phyloP scores from a whole-genome alignment of 2,888 invertebrate species.

The Agrenia bidenticulata region DNA sequence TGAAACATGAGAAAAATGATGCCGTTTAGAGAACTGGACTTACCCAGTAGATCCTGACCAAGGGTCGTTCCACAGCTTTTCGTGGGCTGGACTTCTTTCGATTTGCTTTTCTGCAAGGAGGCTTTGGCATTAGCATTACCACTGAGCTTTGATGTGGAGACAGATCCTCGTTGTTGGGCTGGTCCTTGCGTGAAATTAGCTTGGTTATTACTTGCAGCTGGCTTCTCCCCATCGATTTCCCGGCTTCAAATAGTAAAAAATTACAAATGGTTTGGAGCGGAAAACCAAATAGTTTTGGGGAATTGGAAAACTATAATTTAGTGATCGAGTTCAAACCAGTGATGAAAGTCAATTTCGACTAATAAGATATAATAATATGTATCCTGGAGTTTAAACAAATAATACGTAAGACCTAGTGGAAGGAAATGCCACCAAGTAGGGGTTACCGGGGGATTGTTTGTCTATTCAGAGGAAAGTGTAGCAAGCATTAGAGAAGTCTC shows the following conservation, averaged over 20 bases:
- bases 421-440: too few species aligned
- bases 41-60: conserved; percentile 50
- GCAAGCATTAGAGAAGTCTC: too few species aligned
- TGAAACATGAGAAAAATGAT: conserved; percentile 3
- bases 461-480: too few species aligned
- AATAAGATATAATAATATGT: too few species aligned
- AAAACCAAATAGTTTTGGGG: too few species aligned
- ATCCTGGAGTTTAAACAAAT: too few species aligned
- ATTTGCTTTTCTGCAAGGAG: conserved; percentile 45
- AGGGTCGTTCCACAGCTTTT: conserved; percentile 29
- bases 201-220: conserved; percentile 32
- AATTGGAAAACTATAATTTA: too few species aligned
- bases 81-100: conserved; percentile 46
- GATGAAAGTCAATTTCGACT: too few species aligned
- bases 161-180: conserved; percentile 18
- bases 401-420: too few species aligned
- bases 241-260: conserved; percentile 45
- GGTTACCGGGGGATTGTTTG: too few species aligned
- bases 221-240: conserved; percentile 50
- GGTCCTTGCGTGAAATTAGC: conserved; percentile 22
- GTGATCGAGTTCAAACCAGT: too few species aligned
- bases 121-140: conserved; percentile 34
- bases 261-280: too few species aligned
- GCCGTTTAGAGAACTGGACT: not conserved
- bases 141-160: conserved; percentile 20